These are phyloP conservation scores for Gambelia wislizenii DNA, from an alignment of 2,797 vertebrate species.

Conservation along the genomic window DNA sequence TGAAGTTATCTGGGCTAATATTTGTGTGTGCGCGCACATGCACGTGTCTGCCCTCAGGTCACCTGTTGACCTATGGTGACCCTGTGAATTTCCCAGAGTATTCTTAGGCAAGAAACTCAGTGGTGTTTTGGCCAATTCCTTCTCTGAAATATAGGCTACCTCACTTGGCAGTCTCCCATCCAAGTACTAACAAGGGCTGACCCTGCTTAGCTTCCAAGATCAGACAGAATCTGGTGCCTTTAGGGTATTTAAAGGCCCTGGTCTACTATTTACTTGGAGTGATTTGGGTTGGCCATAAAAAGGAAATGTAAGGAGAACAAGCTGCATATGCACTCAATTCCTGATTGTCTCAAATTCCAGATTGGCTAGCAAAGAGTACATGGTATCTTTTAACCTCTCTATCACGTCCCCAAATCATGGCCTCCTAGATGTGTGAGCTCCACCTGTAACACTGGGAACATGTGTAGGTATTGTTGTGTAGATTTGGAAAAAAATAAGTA, in stretches of 20 bases:
- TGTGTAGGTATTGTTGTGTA: not conserved
- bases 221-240: no score
- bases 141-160: no score
- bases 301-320: not conserved
- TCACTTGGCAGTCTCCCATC: no score
- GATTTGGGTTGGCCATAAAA: not conserved
- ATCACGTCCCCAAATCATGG: not conserved
- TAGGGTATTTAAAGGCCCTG: no score
- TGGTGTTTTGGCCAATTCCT: no score
- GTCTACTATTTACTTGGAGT: not conserved
- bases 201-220: no score
- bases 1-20: not conserved
- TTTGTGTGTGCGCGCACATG: no score
- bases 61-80: no score
- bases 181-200: no score
- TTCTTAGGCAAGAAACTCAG: no score
- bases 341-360: not conserved
- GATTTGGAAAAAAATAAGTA: not conserved
- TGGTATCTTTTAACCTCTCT: not conserved
- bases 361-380: not conserved
- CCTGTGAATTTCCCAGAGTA: no score
- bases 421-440: not conserved
- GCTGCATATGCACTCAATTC: not conserved
- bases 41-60: no score
- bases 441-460: not conserved